Evolutionary conservation across 2,113 vertebrate genomes (phyloP).

Genomic region (Progne subis): DNA sequence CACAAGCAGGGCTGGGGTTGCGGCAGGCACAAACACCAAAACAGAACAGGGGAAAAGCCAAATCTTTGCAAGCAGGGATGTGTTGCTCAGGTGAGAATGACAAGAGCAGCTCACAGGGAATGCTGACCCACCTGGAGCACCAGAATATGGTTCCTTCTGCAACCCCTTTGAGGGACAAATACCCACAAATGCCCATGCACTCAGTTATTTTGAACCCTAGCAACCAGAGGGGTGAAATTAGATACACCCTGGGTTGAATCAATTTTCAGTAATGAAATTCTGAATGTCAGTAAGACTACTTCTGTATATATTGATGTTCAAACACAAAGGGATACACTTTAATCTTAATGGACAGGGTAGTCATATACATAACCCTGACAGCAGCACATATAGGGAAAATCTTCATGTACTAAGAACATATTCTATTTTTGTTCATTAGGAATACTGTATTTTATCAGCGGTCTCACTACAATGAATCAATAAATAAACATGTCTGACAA

Average conservation of each 20-base stretch:
- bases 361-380: background rate
- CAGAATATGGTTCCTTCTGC: background rate
- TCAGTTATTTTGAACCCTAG: background rate
- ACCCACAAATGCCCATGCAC: background rate
- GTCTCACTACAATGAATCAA: background rate
- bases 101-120: accelerated
- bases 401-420: background rate
- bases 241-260: background rate
- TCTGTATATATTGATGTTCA: background rate
- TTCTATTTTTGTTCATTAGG: background rate
- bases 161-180: background rate
- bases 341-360: background rate
- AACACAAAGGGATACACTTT: background rate
- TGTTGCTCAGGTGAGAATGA: background rate
- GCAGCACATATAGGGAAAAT: background rate
- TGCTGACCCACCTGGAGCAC: background rate
- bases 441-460: background rate
- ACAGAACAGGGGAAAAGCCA: background rate
- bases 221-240: background rate
- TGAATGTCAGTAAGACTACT: background rate
- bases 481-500: background rate
- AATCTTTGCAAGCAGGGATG: background rate
- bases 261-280: background rate
- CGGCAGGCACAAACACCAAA: background rate
- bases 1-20: accelerated